A percentile compares a stretch with the other conserved stretches of the same genome.
Evolutionary conservation across 2,113 vertebrate species (phyloP).

Genomic region (Coracopsis vasa): DNA sequence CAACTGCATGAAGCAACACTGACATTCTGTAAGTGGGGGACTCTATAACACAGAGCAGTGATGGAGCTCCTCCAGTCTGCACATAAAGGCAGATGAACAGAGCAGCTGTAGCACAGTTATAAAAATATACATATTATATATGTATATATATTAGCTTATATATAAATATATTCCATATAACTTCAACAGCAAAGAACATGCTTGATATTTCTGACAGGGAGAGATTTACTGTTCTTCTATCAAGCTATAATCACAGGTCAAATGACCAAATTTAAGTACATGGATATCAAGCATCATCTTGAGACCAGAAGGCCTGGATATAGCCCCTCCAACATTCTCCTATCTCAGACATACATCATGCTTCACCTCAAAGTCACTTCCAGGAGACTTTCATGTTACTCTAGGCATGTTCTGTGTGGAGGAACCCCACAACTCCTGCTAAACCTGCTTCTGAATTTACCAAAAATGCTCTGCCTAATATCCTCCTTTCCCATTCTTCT

Average conservation of each 20-base stretch:
- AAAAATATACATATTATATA: background rate
- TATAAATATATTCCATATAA: background rate
- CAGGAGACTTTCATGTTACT: background rate
- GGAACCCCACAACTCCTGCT: background rate
- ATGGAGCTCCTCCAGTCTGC: background rate
- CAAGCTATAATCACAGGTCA: background rate
- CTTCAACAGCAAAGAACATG: background rate
- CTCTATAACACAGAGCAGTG: background rate
- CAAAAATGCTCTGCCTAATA: background rate
- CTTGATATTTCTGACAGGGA: background rate
- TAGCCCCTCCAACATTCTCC: background rate
- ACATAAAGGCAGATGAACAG: background rate
- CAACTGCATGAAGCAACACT: background rate
- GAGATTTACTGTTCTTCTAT: background rate
- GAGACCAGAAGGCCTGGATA: background rate
- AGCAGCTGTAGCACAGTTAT: background rate
- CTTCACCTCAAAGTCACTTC: background rate
- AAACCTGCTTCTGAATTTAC: background rate
- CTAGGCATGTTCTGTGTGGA: background rate
- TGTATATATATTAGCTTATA: background rate
- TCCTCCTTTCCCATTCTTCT: background rate
- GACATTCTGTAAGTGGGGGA: background rate
- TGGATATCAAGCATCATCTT: background rate
- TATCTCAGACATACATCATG: background rate
- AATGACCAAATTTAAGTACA: background rate